Conservation (phyloP, 2,113 vertebrate genomes). For the Bubo blakistoni region DNA sequence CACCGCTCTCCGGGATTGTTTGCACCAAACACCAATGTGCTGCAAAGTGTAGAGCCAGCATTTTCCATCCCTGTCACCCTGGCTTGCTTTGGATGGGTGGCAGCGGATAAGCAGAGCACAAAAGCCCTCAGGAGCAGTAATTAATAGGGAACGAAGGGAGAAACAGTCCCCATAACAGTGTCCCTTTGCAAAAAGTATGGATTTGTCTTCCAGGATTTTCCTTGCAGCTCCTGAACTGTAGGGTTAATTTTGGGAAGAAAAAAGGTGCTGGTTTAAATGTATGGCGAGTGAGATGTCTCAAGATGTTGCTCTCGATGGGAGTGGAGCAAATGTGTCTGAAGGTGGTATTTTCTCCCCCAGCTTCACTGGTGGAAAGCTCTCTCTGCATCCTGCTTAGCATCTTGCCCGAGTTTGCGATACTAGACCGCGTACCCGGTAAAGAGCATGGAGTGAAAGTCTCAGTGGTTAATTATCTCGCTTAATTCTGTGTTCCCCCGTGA, state of each 20-base stretch:
- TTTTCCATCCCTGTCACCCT: not conserved
- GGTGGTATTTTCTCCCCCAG: not conserved
- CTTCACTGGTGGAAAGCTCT: not conserved
- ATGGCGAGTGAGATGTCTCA: rapidly evolving
- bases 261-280: not conserved
- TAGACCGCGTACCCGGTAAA: rapidly evolving
- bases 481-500: not conserved
- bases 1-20: not conserved
- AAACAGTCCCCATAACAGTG: not conserved
- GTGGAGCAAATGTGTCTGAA: not conserved
- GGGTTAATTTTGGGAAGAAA: not conserved
- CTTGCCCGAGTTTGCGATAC: not conserved
- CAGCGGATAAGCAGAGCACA: not conserved
- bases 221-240: not conserved
- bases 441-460: not conserved
- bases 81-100: not conserved
- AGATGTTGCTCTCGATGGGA: not conserved
- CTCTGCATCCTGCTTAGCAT: not conserved
- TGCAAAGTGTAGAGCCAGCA: not conserved
- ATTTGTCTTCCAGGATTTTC: not conserved
- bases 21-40: not conserved
- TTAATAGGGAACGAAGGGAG: not conserved
- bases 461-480: not conserved
- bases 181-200: rapidly evolving
- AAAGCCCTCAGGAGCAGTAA: not conserved